phyloP scores from a whole-genome alignment of 1,140 invertebrate genomes.

The Dryas iulia region DNA sequence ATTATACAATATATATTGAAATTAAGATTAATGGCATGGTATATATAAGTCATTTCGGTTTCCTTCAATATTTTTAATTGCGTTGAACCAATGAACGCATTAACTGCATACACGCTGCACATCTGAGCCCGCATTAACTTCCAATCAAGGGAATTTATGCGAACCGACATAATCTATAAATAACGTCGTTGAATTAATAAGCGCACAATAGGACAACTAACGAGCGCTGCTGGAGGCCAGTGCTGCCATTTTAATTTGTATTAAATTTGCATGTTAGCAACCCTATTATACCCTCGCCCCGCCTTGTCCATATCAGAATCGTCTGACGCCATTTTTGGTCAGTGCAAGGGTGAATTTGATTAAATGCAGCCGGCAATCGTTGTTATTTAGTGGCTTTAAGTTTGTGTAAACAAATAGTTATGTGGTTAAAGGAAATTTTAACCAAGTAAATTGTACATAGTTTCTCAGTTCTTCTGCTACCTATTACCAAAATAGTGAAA shows the following conservation, averaged over 20 bases:
- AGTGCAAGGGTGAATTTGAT: constrained; percentile 29
- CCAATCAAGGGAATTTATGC: constrained; percentile 72
- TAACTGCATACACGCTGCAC: constrained; percentile 32
- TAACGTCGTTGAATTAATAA: constrained; percentile 74
- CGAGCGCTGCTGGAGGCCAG: constrained; percentile 51
- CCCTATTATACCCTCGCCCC: constrained; percentile 48
- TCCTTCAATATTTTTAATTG: constrained; percentile 41
- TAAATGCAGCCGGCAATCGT: constrained; percentile 16
- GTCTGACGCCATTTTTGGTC: constrained; percentile 49
- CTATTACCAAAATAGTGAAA: too few relatives aligned
- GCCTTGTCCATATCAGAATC: constrained; percentile 35
- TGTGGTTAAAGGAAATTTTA: background rate
- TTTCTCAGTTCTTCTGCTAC: background rate
- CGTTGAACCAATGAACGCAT: constrained; percentile 39
- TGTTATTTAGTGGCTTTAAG: constrained; percentile 2
- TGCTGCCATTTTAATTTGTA: constrained; percentile 47
- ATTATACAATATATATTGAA: background rate
- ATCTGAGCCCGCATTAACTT: constrained; percentile 68
- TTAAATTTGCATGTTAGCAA: constrained; percentile 74
- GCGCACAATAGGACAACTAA: constrained; percentile 63
- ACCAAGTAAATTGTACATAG: background rate
- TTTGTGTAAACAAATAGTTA: background rate
- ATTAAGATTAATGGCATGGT: constrained; percentile 1
- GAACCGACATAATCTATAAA: constrained; percentile 57
- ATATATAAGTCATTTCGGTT: background rate